Evolutionary conservation across 2,888 invertebrate species (phyloP), one percentile per base, ranked within the genome.

Genomic region (Cordilura impudica): DNA sequence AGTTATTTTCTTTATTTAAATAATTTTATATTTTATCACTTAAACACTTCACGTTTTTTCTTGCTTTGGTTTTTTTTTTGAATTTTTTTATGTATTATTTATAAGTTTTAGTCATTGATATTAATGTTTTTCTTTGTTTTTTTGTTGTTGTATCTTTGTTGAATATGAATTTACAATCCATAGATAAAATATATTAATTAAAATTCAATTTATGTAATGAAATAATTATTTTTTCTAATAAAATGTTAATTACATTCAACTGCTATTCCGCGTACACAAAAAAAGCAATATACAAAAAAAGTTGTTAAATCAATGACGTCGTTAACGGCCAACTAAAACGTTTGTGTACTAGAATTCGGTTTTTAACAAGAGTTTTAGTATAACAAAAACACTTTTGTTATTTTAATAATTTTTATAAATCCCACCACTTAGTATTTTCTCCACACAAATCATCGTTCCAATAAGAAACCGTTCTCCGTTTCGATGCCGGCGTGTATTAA

Each of bases 121-220:
- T 49, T 2, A 31, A 26, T 19, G 49, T 58, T 6, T 31, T 29
- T 53, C 45, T 18, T 4, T 71, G 35, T 66, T 45, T 49, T 10
- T 47, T 4, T 26, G 35, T 21, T 65, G 58, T 63, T 21, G 5
- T 43, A 7, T 21, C 53, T 31, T n/a, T n/a, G 51, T 51, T 45
- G 8, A 29, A 51, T 10, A 19, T 26, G 10, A 43, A 26, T 54
- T 29, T 61, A 39, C 35, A 35, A 67, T 63, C 58, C 61, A 61
- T 66, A 7, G 60, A 47, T 69, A 51, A 63, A 61, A 49, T 70
- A 47, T 72, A 72, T 82, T 78, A 81, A 83, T 80, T 81, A 69
- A 71, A 63, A 78, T 72, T 74, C 63, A 82, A 82, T 80, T 82
- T 76, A 26, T 23, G 29, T 19, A 16, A 49, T 53, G 29, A 7